phyloP scores from a whole-genome alignment of 2,113 vertebrate species.

The Morone chrysops region DNA sequence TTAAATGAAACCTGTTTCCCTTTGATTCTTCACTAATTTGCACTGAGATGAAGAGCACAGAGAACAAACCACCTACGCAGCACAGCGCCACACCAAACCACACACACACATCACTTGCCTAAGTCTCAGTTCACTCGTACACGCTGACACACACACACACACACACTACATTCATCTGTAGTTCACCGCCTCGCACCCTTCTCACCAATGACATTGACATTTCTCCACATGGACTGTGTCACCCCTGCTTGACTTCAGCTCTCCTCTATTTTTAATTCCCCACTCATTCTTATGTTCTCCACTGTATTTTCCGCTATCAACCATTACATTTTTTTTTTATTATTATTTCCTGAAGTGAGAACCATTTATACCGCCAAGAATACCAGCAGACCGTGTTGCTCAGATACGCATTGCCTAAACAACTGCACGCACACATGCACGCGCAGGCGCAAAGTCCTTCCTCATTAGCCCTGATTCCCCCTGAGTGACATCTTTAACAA shows the following conservation, averaged over 20 bases:
- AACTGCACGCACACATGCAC: constrained; percentile 16
- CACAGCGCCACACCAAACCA: constrained; percentile 58
- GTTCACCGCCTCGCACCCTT: constrained; percentile 47
- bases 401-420: constrained; percentile 63
- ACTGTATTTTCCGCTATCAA: constrained; percentile 14
- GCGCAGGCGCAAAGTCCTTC: constrained; percentile 79
- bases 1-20: constrained; percentile 78
- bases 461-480: constrained; percentile 86
- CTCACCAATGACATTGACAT: constrained; percentile 70
- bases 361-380: constrained; percentile 49
- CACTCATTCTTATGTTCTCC: constrained; percentile 18
- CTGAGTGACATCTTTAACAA: constrained; percentile 86
- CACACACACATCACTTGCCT: constrained; percentile 35
- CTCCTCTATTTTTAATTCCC: constrained; percentile 60
- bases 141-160: constrained; percentile 44
- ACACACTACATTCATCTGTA: constrained; percentile 49
- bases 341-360: constrained; percentile 42
- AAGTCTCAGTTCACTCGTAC: constrained; percentile 63
- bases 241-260: constrained; percentile 64
- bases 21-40: constrained; percentile 82
- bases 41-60: constrained; percentile 72
- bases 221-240: constrained; percentile 53
- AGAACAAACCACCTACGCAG: constrained; percentile 78
- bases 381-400: constrained; percentile 67
- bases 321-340: not conserved